phyloP scores from a whole-genome alignment of 2,888 invertebrate genomes.

The Meiosimyza platycephala region DNA sequence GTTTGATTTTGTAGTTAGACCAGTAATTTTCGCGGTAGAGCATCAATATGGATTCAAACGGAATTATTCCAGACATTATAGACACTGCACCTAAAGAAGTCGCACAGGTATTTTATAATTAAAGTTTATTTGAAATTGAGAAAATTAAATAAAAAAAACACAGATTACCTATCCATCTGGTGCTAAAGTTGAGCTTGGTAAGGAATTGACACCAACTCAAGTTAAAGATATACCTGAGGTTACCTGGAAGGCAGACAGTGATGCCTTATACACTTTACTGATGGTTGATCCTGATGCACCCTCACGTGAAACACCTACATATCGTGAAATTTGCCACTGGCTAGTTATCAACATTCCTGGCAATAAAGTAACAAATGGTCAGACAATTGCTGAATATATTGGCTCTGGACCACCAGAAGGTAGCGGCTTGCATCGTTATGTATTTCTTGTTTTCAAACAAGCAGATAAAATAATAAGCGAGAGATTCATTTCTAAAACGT shows the following conservation, averaged over 20 bases:
- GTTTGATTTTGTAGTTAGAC: neutral
- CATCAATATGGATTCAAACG: conserved; percentile 54
- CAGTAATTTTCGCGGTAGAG: neutral
- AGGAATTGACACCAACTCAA: conserved; percentile 79
- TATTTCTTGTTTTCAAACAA: conserved; percentile 83
- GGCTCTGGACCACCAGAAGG: conserved; percentile 86
- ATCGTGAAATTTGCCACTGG: conserved; percentile 93
- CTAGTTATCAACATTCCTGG: conserved; percentile 88
- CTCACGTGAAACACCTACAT: conserved; percentile 80
- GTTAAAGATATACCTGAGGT: conserved; percentile 63
- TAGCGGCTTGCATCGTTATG: conserved; percentile 83
- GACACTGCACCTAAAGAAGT: conserved; percentile 54
- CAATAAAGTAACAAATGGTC: conserved; percentile 76
- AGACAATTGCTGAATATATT: conserved; percentile 81
- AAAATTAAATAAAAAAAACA: neutral
- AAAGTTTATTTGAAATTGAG: neutral
- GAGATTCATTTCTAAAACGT: conserved; percentile 56
- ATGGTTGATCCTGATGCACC: conserved; percentile 87
- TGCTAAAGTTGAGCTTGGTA: conserved; percentile 72
- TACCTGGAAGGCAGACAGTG: conserved; percentile 56
- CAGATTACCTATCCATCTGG: conserved; percentile 62
- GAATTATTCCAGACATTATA: conserved; percentile 60
- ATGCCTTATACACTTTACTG: conserved; percentile 60
- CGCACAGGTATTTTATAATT: conserved; percentile 33
- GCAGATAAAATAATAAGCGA: conserved; percentile 56